These are phyloP conservation scores for Furcula furcula DNA, from an alignment of 2,888 invertebrate genomes.

Conservation along the genomic window DNA sequence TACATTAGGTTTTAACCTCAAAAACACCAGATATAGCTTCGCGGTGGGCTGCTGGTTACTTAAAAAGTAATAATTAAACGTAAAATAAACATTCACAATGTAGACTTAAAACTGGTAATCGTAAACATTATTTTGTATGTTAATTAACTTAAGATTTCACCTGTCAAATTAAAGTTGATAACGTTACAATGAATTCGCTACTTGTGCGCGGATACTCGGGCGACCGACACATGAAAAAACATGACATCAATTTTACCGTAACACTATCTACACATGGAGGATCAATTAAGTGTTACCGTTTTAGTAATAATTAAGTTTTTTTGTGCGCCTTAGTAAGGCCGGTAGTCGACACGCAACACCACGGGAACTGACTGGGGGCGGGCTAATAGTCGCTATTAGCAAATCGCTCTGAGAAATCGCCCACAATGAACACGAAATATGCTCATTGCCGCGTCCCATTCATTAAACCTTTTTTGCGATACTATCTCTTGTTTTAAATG, in stretches of 20 bases:
- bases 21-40: not conserved
- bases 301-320: conserved; percentile 71
- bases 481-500: conserved; percentile 63
- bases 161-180: conserved; percentile 41
- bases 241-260: conserved; percentile 62
- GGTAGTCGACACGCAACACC: conserved; percentile 63
- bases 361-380: conserved; percentile 53
- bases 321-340: conserved; percentile 55
- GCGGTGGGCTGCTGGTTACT: not conserved
- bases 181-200: conserved; percentile 41
- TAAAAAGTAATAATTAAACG: conserved; percentile 22
- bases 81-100: conserved; percentile 25
- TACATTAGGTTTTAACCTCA: no score
- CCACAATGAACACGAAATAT: conserved; percentile 76
- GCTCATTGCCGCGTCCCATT: conserved; percentile 68
- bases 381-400: conserved; percentile 72
- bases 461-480: conserved; percentile 67
- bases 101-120: conserved; percentile 20
- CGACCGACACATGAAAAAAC: conserved; percentile 31
- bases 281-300: conserved; percentile 74
- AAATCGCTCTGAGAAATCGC: conserved; percentile 73
- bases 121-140: conserved; percentile 28
- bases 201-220: conserved; percentile 45
- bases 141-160: conserved; percentile 32
- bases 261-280: conserved; percentile 51